These are phyloP conservation scores for Bimastos eiseni DNA, from an alignment of 2,888 invertebrate species.

Conservation along the genomic window DNA sequence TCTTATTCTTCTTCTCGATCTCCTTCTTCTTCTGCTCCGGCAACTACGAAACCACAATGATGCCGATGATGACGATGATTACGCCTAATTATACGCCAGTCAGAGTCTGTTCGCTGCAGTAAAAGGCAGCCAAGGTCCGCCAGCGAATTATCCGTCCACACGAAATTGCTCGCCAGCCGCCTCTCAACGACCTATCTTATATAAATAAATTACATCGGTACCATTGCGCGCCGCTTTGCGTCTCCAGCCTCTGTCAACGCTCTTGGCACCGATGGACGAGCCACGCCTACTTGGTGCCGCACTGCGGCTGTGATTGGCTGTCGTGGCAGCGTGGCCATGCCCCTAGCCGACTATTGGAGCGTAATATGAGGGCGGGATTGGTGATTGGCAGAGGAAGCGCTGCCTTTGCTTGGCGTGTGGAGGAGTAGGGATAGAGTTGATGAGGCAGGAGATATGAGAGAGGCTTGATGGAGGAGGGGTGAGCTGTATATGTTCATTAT, in stretches of 20 bases:
- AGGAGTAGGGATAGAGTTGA: neutral
- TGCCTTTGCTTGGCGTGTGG: neutral
- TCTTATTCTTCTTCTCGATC: neutral
- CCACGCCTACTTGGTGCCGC: no score
- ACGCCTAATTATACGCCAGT: constrained; percentile 7
- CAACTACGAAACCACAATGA: neutral
- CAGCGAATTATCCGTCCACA: neutral
- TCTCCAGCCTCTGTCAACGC: neutral
- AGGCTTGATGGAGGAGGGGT: neutral
- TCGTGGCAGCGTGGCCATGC: neutral
- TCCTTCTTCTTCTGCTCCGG: neutral
- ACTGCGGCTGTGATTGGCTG: neutral
- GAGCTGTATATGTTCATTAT: neutral
- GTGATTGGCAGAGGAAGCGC: neutral
- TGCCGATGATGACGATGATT: constrained; percentile 18
- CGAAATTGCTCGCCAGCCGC: neutral
- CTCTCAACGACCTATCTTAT: neutral
- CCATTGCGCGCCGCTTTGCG: neutral
- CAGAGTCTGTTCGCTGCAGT: neutral
- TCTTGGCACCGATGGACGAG: neutral
- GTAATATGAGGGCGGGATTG: neutral
- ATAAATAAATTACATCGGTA: constrained; percentile 8
- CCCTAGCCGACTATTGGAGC: neutral
- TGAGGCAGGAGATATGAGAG: neutral
- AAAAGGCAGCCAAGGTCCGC: neutral